These are phyloP conservation scores for Apamea crenata DNA, from an alignment of 2,888 invertebrate genomes.

Conservation along the genomic window DNA sequence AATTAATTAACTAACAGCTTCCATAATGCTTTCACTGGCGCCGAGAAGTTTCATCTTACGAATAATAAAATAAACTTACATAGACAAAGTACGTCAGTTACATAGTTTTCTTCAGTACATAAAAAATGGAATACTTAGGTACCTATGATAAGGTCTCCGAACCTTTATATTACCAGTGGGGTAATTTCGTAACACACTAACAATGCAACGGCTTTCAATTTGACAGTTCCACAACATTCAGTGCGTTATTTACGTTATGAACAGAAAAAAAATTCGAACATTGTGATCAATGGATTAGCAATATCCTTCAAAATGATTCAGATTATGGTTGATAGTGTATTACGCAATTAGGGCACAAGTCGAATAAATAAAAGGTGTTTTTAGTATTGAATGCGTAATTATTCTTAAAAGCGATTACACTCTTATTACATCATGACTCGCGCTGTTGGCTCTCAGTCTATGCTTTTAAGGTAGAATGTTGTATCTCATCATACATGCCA, in stretches of 20 bases:
- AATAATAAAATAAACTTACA: slow-evolving; percentile 15
- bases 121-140: not conserved
- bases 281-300: too few relatives aligned
- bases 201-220: not conserved
- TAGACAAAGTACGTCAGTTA: not conserved
- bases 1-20: slow-evolving; percentile 42
- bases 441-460: too few relatives aligned
- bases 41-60: slow-evolving; percentile 34
- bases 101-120: not conserved
- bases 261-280: not conserved
- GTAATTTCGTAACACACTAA: not conserved
- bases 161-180: not conserved
- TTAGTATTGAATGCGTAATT: not conserved
- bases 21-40: slow-evolving; percentile 23
- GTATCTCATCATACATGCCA: not conserved
- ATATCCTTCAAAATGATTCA: too few relatives aligned
- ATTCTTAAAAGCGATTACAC: not conserved
- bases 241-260: not conserved
- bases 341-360: not conserved
- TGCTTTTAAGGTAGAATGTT: not conserved
- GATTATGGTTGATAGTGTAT: too few relatives aligned
- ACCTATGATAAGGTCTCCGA: not conserved
- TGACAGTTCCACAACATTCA: not conserved
- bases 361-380: not conserved
- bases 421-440: too few relatives aligned